Conservation (phyloP, 2,888 invertebrate genomes). For the Drosophila kambysellisi region DNA sequence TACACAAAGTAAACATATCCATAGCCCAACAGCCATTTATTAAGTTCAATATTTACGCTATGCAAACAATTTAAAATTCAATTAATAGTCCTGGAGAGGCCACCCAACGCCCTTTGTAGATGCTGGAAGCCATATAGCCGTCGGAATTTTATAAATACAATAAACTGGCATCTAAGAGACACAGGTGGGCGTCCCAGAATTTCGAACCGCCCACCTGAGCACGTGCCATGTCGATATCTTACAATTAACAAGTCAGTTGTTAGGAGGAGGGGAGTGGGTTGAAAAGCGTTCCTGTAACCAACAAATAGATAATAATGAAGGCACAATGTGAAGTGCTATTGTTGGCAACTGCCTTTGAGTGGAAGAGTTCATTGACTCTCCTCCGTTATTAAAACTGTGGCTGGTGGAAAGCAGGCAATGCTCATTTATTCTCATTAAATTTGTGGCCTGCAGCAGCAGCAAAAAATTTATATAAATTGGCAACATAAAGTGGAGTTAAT, state of each 20-base stretch:
- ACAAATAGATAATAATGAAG: constrained; percentile 39
- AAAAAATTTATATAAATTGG: neutral
- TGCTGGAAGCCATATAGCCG: constrained; percentile 16
- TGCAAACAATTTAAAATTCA: constrained; percentile 60
- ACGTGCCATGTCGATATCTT: constrained; percentile 36
- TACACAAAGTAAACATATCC: constrained; percentile 13
- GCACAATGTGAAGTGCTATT: neutral
- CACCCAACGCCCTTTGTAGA: constrained; percentile 1
- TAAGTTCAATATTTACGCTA: constrained; percentile 22
- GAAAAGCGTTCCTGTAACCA: neutral
- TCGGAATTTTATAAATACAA: constrained; percentile 34
- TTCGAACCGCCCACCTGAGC: neutral
- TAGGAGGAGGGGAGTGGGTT: neutral
- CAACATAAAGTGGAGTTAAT: constrained; percentile 12
- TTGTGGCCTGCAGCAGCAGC: constrained; percentile 9
- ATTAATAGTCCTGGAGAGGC: constrained; percentile 26
- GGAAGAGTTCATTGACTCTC: constrained; percentile 34
- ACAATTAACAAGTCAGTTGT: constrained; percentile 31
- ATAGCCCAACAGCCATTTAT: neutral
- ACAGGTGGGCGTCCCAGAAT: constrained; percentile 15
- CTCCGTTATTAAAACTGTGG: neutral
- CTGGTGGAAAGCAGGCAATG: constrained; percentile 25
- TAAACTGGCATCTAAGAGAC: constrained; percentile 1
- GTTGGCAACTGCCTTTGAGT: neutral
- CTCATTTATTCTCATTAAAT: constrained; percentile 47